phyloP scores from a whole-genome alignment of 2,888 invertebrate genomes.

The Galeruca laticollis region DNA sequence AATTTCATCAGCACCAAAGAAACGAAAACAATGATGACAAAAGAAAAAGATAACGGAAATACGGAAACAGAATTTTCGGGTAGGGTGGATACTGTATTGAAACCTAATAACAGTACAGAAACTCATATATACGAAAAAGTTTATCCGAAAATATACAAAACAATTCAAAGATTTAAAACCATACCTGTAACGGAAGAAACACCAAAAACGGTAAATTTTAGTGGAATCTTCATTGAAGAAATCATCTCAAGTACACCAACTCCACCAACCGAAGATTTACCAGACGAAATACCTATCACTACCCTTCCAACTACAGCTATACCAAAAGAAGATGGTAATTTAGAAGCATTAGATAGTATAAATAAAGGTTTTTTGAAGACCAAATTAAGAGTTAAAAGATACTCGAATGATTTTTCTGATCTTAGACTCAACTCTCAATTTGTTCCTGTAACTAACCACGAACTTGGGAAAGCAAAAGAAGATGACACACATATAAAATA shows the following conservation, averaged over 20 bases:
- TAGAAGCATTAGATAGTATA: conserved; percentile 29
- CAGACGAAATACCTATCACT: conserved; percentile 44
- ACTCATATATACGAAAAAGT: conserved; percentile 58
- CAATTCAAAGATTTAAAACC: conserved; percentile 25
- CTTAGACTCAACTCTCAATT: conserved; percentile 56
- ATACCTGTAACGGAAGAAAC: conserved; percentile 18
- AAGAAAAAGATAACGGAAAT: conserved; percentile 55
- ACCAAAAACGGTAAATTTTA: conserved; percentile 14
- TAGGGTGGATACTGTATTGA: conserved; percentile 56
- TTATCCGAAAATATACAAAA: conserved; percentile 54
- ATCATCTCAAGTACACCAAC: conserved; percentile 25
- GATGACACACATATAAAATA: conserved; percentile 68
- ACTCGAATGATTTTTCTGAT: conserved; percentile 53
- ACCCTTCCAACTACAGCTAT: conserved; percentile 48
- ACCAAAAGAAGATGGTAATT: conserved; percentile 31
- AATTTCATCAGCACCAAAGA: conserved; percentile 54
- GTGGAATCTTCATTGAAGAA: conserved; percentile 40
- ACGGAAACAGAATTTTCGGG: conserved; percentile 60
- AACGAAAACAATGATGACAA: conserved; percentile 56
- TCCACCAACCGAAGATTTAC: conserved; percentile 34
- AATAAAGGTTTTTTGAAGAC: conserved; percentile 33
- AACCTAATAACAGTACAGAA: conserved; percentile 54
- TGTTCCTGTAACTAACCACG: conserved; percentile 54
- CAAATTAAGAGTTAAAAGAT: conserved; percentile 43
- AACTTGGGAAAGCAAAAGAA: conserved; percentile 42